These are phyloP conservation scores for Glaucidium brasilianum DNA, from an alignment of 2,113 vertebrate genomes.

Conservation along the genomic window DNA sequence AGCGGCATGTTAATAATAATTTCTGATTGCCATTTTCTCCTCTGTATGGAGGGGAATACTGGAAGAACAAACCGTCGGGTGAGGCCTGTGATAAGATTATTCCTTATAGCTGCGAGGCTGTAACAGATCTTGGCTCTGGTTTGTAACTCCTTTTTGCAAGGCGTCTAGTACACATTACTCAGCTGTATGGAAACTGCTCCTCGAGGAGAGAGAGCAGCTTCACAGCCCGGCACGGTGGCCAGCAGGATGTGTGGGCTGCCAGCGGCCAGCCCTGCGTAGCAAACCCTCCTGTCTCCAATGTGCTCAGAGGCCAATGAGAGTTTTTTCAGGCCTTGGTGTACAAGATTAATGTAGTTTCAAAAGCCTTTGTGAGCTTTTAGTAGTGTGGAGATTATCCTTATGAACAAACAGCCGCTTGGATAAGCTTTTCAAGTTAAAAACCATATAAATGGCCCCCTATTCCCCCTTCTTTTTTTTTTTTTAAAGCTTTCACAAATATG, in stretches of 20 bases:
- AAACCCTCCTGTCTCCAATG: neutral
- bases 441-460: too few relatives aligned
- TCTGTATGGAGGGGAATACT: neutral
- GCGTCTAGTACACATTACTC: neutral
- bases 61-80: neutral
- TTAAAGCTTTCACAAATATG: neutral
- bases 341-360: neutral
- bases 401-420: neutral
- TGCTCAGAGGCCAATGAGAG: neutral
- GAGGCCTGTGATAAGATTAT: neutral
- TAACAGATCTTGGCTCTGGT: neutral
- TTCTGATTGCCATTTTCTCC: neutral
- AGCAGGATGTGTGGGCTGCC: neutral
- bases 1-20: neutral
- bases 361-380: neutral
- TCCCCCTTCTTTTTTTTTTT: rapidly evolving
- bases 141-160: neutral
- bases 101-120: neutral
- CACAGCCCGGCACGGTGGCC: neutral
- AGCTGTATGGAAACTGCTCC: neutral
- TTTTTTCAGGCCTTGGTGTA: neutral
- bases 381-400: neutral
- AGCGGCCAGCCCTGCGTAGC: neutral
- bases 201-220: neutral
- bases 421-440: neutral